A percentile compares a stretch with the other conserved stretches of the same genome.
Evolutionary conservation across 2,113 vertebrate genomes (phyloP).

Genomic region (Tragelaphus imberbis): DNA sequence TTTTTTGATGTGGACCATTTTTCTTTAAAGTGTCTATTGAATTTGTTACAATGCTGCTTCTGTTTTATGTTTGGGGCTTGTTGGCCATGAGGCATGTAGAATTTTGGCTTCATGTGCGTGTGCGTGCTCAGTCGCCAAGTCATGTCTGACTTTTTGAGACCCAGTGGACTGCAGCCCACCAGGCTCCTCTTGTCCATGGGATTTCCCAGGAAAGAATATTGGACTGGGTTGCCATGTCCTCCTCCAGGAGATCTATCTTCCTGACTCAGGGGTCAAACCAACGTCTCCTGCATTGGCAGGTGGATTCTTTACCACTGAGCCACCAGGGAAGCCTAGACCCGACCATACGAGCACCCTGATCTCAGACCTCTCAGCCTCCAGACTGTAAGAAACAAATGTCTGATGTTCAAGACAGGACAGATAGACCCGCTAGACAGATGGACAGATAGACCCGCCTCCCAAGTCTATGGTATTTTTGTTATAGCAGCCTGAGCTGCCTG

Average conservation of each 20-base stretch:
- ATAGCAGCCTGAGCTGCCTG: not conserved
- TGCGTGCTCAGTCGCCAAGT: rapidly evolving
- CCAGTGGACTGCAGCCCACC: not conserved
- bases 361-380: not conserved
- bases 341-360: not conserved
- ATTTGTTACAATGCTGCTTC: not conserved
- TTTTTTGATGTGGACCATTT: not conserved
- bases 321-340: not conserved
- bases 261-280: not conserved
- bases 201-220: not conserved
- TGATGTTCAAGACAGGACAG: not conserved
- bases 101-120: not conserved
- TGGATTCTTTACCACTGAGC: not conserved
- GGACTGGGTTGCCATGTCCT: not conserved
- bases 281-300: not conserved
- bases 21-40: not conserved
- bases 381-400: not conserved
- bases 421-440: not conserved
- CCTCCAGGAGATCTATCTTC: not conserved
- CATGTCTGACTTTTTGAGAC: not conserved
- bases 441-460: not conserved
- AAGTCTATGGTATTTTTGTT: not conserved
- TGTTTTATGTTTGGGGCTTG: not conserved
- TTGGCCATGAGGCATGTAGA: not conserved
- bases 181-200: not conserved